Conservation (phyloP, 2,797 vertebrate species). For the Microctenopoma steveboyesi region DNA sequence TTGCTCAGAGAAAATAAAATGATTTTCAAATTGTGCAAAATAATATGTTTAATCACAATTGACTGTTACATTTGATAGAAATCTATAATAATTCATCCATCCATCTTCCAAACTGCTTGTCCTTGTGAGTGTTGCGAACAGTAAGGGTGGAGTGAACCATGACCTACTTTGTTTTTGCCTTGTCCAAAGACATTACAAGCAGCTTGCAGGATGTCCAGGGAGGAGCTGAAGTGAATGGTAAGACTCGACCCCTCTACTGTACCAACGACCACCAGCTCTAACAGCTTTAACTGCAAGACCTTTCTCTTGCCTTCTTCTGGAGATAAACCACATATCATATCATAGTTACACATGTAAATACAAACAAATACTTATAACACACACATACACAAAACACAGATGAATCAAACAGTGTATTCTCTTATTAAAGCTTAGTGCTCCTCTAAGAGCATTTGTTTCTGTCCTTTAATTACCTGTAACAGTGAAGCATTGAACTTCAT, state of each 20-base stretch:
- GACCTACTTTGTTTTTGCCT: constrained; percentile 86
- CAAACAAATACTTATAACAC: not conserved
- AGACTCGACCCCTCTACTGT: constrained; percentile 85
- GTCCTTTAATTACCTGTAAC: constrained; percentile 86
- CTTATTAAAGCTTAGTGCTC: not conserved
- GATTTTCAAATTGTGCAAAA: not conserved
- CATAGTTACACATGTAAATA: too few species aligned
- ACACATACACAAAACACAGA: not conserved
- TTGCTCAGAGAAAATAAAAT: not conserved
- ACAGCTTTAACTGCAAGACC: constrained; percentile 85
- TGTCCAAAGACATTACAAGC: constrained; percentile 83
- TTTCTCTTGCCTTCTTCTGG: constrained; percentile 82
- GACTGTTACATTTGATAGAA: too few species aligned
- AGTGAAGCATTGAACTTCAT: constrained; percentile 87
- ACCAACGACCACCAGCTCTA: constrained; percentile 79
- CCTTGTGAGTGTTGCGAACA: too few species aligned
- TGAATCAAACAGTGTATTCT: not conserved
- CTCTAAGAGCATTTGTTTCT: not conserved
- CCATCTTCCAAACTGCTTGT: too few species aligned
- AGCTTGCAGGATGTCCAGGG: constrained; percentile 87
- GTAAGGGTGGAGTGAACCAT: not conserved
- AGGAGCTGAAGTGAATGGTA: constrained; percentile 88
- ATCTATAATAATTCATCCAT: too few species aligned
- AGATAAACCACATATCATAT: constrained; percentile 1
- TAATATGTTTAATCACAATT: too few species aligned